Evolutionary conservation across 2,113 vertebrate species (phyloP), one percentile per base, ranked within the genome.

Genomic region (Sceloporus tristichus): DNA sequence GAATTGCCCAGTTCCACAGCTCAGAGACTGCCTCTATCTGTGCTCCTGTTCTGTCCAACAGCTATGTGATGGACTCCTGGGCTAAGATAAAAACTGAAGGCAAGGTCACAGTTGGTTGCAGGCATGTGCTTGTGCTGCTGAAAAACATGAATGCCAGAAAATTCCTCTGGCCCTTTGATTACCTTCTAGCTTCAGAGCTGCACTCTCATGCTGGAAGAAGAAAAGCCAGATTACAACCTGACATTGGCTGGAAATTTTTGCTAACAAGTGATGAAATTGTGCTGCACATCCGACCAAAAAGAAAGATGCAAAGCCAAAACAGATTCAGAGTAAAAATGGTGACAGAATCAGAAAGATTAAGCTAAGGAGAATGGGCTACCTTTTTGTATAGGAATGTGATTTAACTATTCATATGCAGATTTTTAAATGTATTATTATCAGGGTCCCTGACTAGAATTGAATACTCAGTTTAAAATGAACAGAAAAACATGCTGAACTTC

Each of bases 131-230:
- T 85, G n/a, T 13, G 86, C 34, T 6, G 2, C 56, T 81, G 88
- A 90, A 38, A 91, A 90, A 87, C 5, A 65, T 8, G 86, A 7
- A 79, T 16, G 66, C 86, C 91, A 73, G 73, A 93, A 94, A 95
- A 87, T 92, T 93, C 38, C 38, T 90, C 80, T 95, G 82, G 88
- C 34, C 34, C 40, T 75, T 73, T 84, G 59, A 90, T 95, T 38
- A 87, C 25, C 75, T 92, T 42, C 0, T 84, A 82, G 2, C 34
- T 79, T 91, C 75, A 79, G 88, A 90, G 56, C 19, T 23, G 85
- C 74, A 62, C 23, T 48, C 91, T 91, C 85, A 48, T 48, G 42
- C 40, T 89, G 80, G 62, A 86, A 76, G 91, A 90, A 65, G 54
- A 42, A 79, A 42, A 40, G 29, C 90, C 84, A 90, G 91, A 71